These are phyloP conservation scores for Crax fasciolata DNA, from an alignment of 2,797 vertebrate genomes.

Conservation along the genomic window DNA sequence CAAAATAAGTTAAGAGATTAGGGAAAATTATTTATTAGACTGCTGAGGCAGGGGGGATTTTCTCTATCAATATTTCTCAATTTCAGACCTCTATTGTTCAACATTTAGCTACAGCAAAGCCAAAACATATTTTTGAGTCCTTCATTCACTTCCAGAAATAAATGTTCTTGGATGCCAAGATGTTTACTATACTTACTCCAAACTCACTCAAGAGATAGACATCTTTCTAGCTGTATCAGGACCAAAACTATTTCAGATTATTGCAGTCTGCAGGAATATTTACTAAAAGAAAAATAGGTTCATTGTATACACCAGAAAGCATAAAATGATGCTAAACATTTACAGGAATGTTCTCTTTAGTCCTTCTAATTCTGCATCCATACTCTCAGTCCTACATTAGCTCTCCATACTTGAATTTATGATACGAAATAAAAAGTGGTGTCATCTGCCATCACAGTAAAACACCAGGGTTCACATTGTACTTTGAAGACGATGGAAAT, in stretches of 20 bases:
- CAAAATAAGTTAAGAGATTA: neutral
- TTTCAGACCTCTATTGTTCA: constrained; percentile 27
- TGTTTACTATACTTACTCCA: constrained; percentile 4
- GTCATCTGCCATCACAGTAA: constrained; percentile 8
- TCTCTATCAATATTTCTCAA: constrained; percentile 19
- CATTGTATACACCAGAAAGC: neutral
- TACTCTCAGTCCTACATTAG: neutral
- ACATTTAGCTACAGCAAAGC: constrained; percentile 42
- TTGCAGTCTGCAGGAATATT: neutral
- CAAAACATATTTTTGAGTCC: constrained; percentile 4
- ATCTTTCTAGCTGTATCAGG: neutral
- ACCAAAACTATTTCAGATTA: neutral
- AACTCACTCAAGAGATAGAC: neutral
- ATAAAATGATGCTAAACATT: neutral
- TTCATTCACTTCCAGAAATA: constrained; percentile 12
- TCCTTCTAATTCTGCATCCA: neutral
- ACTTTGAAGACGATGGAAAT: neutral
- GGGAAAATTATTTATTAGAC: constrained; percentile 9
- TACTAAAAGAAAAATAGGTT: neutral
- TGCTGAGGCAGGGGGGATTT: neutral
- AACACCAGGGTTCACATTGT: neutral
- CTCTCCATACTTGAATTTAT: constrained; percentile 28
- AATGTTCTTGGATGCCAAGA: constrained; percentile 24
- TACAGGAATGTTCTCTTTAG: neutral
- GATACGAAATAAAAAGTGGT: neutral